Evolutionary conservation across 2,888 invertebrate species (phyloP).

Genomic region (Platycnemis pennipes): DNA sequence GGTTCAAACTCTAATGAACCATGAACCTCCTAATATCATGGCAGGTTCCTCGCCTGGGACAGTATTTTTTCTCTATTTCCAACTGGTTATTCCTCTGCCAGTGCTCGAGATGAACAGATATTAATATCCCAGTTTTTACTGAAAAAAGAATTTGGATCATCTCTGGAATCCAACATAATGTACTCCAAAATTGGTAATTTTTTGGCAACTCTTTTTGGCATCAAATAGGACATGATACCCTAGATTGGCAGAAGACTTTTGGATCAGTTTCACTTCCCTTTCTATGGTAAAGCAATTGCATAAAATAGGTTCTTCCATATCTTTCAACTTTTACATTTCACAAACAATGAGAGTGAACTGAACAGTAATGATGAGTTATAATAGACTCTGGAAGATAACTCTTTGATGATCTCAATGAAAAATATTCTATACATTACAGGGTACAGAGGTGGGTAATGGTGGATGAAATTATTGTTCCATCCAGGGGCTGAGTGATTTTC

Average conservation of each 20-base stretch:
- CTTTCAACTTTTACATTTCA: too few relatives aligned
- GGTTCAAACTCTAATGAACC: background rate
- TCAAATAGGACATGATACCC: constrained; percentile 45
- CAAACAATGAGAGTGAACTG: too few relatives aligned
- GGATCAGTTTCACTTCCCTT: constrained; percentile 35
- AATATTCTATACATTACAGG: too few relatives aligned
- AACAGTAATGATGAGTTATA: too few relatives aligned
- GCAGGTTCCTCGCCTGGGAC: background rate
- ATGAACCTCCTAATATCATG: background rate
- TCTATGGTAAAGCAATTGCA: background rate
- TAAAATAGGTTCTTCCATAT: too few relatives aligned
- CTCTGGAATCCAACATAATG: background rate
- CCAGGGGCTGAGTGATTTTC: too few relatives aligned
- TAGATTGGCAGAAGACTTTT: background rate
- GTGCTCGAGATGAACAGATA: background rate
- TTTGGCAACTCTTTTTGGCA: background rate
- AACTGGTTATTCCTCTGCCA: background rate
- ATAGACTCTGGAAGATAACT: too few relatives aligned
- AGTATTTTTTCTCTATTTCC: constrained; percentile 6
- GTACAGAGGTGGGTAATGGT: too few relatives aligned
- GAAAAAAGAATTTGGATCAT: background rate
- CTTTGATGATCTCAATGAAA: too few relatives aligned
- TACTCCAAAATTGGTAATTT: background rate
- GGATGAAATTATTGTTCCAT: too few relatives aligned
- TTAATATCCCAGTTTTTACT: background rate